Conservation (phyloP, 2,113 vertebrate genomes). For the Pseudopipra pipra region DNA sequence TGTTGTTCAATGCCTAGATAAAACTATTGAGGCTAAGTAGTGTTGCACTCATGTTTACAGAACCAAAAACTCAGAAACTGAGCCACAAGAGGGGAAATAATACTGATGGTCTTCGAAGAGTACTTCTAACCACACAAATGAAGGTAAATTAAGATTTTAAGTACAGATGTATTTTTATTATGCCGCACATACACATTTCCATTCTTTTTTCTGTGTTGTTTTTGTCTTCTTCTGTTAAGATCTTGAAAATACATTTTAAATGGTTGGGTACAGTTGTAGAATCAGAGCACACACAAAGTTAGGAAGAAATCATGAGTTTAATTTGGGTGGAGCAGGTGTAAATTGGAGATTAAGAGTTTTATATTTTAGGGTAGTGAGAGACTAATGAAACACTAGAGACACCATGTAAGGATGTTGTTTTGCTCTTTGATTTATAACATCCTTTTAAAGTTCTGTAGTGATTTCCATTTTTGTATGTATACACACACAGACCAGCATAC, state of each 20-base stretch:
- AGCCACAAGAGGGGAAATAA: slow-evolving; percentile 80
- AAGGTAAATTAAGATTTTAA: slow-evolving; percentile 79
- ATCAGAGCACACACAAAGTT: neutral
- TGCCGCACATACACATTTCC: neutral
- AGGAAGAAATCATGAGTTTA: neutral
- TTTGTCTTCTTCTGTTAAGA: slow-evolving; percentile 28
- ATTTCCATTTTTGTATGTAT: neutral
- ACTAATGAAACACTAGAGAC: neutral
- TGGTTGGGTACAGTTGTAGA: neutral
- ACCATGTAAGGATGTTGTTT: neutral
- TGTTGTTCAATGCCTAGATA: neutral
- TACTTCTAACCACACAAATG: slow-evolving; percentile 87
- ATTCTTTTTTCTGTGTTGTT: neutral
- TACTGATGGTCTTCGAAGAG: slow-evolving; percentile 81
- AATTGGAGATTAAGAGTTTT: neutral
- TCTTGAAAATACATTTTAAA: slow-evolving; percentile 49
- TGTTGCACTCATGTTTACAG: slow-evolving; percentile 46
- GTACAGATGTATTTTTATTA: slow-evolving; percentile 4
- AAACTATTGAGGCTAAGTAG: neutral
- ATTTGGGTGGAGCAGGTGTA: rapidly evolving
- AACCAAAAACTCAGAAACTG: slow-evolving; percentile 77
- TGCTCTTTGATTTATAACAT: neutral
- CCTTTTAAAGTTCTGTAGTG: neutral
- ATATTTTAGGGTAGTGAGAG: neutral
- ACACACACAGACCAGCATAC: rapidly evolving